These are phyloP conservation scores for Rhinichthys klamathensis DNA, from an alignment of 2,113 vertebrate species.

Conservation along the genomic window DNA sequence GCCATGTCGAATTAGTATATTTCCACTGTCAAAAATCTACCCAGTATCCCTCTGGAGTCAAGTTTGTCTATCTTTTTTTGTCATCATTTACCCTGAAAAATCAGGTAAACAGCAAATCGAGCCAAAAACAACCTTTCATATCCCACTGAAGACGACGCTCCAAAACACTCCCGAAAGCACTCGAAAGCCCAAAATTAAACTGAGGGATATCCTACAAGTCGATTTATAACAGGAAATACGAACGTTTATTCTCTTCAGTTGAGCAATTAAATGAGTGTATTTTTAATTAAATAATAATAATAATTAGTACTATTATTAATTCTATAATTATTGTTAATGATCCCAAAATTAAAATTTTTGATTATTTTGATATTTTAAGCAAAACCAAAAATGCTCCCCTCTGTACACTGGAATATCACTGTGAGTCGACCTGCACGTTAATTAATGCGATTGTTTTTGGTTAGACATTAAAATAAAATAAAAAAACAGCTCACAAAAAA, in stretches of 20 bases:
- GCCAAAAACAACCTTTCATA: background rate
- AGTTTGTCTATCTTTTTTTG: background rate
- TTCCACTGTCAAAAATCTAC: background rate
- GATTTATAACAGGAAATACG: background rate
- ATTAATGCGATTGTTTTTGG: conserved; percentile 5
- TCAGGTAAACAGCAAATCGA: background rate
- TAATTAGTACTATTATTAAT: background rate
- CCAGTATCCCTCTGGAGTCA: background rate
- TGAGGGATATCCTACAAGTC: background rate
- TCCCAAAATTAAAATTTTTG: background rate
- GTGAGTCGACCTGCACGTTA: background rate
- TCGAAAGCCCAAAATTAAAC: background rate
- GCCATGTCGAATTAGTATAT: background rate
- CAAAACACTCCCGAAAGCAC: background rate
- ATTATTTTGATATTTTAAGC: background rate
- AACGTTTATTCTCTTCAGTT: too few relatives aligned
- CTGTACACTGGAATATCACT: background rate
- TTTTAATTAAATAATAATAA: background rate
- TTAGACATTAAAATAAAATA: background rate
- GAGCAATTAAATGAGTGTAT: background rate
- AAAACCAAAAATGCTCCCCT: background rate
- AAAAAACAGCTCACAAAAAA: conserved; percentile 40
- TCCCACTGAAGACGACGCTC: background rate
- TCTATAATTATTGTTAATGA: background rate
- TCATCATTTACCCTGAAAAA: background rate